Conservation (phyloP, 2,797 vertebrate species). For the Sarcoramphus papa region DNA sequence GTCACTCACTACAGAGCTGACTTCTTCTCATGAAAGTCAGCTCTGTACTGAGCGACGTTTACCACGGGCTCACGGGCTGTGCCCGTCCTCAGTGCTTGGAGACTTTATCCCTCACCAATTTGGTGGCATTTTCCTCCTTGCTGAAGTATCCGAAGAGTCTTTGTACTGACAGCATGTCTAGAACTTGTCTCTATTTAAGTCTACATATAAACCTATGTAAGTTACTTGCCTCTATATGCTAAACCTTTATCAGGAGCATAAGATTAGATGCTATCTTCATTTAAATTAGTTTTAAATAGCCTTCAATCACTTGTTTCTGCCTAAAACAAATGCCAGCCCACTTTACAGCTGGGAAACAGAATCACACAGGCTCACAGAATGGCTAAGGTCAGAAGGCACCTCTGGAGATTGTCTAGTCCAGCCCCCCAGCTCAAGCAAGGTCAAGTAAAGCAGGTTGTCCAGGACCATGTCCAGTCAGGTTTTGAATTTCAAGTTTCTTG, state of each 20-base stretch:
- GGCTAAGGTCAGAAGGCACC: not conserved
- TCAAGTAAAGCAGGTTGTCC: not conserved
- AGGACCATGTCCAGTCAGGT: not conserved
- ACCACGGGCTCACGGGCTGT: not conserved
- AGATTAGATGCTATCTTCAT: not conserved
- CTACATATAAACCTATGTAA: not conserved
- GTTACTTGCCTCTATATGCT: not conserved
- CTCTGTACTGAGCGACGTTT: not conserved
- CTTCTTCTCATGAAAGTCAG: not conserved
- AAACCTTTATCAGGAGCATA: not conserved
- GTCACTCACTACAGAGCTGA: not conserved
- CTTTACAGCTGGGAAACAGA: not conserved
- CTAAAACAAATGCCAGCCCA: not conserved
- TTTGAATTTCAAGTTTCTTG: not conserved
- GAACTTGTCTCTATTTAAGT: not conserved
- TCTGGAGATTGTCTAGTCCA: not conserved
- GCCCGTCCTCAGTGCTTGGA: not conserved
- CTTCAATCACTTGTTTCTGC: not conserved
- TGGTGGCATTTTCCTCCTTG: not conserved
- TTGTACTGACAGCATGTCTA: not conserved
- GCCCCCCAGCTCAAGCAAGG: not conserved
- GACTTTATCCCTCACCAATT: not conserved
- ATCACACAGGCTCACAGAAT: not conserved
- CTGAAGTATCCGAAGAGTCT: not conserved
- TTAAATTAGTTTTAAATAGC: not conserved